Conservation (phyloP, 2,113 vertebrate species). For the Scophthalmus maximus region DNA sequence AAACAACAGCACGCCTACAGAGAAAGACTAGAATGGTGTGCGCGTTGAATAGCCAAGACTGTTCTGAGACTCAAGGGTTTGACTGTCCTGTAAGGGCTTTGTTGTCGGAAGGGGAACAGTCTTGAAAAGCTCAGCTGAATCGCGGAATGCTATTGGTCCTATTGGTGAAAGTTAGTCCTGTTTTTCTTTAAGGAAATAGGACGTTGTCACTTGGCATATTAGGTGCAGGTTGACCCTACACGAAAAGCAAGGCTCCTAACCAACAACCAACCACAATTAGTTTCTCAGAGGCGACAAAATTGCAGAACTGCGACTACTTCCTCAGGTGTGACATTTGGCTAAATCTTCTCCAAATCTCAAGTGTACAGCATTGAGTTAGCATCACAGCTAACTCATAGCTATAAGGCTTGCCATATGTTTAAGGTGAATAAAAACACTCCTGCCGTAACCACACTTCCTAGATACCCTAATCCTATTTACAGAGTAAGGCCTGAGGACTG, state of each 20-base stretch:
- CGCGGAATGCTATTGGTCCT: constrained; percentile 26
- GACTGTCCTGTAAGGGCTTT: constrained; percentile 52
- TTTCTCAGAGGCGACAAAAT: constrained; percentile 45
- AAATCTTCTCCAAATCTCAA: not conserved
- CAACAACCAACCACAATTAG: not conserved
- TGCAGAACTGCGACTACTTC: constrained; percentile 47
- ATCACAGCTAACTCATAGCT: no score
- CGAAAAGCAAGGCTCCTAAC: not conserved
- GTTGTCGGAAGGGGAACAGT: constrained; percentile 52
- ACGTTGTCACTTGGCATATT: not conserved
- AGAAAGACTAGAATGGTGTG: constrained; percentile 53
- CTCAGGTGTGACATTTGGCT: not conserved
- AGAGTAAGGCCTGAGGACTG: constrained; percentile 50
- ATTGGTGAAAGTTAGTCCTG: not conserved
- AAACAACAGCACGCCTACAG: constrained; percentile 73
- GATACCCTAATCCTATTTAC: constrained; percentile 76
- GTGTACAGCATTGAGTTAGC: not conserved
- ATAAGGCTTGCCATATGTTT: not conserved
- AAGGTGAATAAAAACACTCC: not conserved
- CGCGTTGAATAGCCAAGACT: constrained; percentile 50
- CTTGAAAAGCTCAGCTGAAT: constrained; percentile 45
- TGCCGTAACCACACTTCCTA: constrained; percentile 40
- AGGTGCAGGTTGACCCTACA: not conserved
- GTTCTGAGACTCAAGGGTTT: constrained; percentile 53
- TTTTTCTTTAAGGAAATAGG: not conserved